These are phyloP conservation scores for Globodera ellingtonae DNA, from an alignment of 1,140 invertebrate species.

Conservation along the genomic window DNA sequence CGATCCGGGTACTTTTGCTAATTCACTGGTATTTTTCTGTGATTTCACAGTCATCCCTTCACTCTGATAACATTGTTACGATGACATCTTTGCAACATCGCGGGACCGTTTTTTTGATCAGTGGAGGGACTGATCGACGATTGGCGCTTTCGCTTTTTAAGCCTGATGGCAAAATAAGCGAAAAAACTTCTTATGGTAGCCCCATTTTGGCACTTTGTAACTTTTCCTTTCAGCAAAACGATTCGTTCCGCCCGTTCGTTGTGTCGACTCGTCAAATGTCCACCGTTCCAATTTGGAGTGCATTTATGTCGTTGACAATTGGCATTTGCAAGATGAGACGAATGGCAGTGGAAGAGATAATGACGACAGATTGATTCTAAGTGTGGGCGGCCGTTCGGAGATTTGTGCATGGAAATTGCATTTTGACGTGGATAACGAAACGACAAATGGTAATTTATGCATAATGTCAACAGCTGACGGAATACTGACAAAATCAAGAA, in stretches of 20 bases:
- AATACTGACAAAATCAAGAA: too few species aligned
- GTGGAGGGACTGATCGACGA: neutral
- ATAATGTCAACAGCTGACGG: too few species aligned
- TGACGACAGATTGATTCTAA: neutral
- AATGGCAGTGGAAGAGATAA: neutral
- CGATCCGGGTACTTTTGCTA: neutral
- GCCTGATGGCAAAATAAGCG: neutral
- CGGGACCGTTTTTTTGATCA: neutral
- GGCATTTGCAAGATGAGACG: neutral
- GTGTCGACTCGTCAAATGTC: neutral
- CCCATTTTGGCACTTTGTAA: neutral
- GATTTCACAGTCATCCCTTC: conserved; percentile 3
- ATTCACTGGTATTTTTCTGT: neutral
- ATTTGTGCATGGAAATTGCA: conserved; percentile 7
- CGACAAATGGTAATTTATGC: neutral
- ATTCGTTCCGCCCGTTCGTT: neutral
- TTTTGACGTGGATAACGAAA: neutral
- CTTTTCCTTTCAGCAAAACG: neutral
- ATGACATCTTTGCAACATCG: neutral
- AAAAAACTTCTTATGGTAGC: too few species aligned
- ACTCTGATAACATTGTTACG: conserved; percentile 10
- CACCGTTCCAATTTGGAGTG: conserved; percentile 16
- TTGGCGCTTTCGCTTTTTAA: conserved; percentile 7
- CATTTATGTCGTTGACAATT: conserved; percentile 10
- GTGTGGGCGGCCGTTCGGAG: conserved; percentile 18